Base-by-base conservation (phyloP, 2,797 vertebrate species). In the Nyctalus aviator region DNA sequence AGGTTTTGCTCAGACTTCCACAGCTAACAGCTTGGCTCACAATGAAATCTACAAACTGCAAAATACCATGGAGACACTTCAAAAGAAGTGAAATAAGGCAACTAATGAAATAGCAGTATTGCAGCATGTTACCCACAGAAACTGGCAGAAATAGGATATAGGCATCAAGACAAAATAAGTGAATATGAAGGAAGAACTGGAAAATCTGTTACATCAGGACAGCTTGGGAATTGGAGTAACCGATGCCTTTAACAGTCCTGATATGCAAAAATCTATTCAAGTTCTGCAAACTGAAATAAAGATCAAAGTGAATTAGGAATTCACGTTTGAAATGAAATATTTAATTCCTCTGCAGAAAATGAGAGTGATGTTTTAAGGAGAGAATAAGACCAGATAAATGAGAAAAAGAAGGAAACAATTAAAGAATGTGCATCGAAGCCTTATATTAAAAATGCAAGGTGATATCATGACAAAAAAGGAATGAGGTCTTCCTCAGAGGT, bases 131-230 rank as follows among this genome's bases (percentile, higher is more conserved):
- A 99, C 96, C 98, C 98, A 5, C 98, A 99, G 90, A 99, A 99
- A 97, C 94, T 99, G 92, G 94, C 98, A 0, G 99, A 99, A 86
- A 88, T 99, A 76, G 98, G 97, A 8, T 97, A 97, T 30, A 98
- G 99, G 2, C 99, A 99, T 97, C 96, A 21, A 62, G 98, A 73
- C 98, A 99, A 99, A 62, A 97, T 99, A 32, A 98, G 97, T 0
- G 99, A 99, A 97, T 99, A 99, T 6, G 99, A 99, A 97, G 99
- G 99, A 99, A 95, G 99, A 99, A 94, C 98, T 99, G 93, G 99
- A 99, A 97, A 99, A 99, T 77, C 98, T 99, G 30, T 96, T 98
- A 41, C 98, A 99, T 62, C 98, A 97, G 76, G 98, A 98, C 99
- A 97, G 66, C 73, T 97, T 20, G 78, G 93, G 78, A 6, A 7